A percentile compares a stretch with the other conserved stretches of the same genome.
These are phyloP conservation scores for Tineola bisselliella DNA, from an alignment of 2,888 invertebrate genomes.

Conservation along the genomic window DNA sequence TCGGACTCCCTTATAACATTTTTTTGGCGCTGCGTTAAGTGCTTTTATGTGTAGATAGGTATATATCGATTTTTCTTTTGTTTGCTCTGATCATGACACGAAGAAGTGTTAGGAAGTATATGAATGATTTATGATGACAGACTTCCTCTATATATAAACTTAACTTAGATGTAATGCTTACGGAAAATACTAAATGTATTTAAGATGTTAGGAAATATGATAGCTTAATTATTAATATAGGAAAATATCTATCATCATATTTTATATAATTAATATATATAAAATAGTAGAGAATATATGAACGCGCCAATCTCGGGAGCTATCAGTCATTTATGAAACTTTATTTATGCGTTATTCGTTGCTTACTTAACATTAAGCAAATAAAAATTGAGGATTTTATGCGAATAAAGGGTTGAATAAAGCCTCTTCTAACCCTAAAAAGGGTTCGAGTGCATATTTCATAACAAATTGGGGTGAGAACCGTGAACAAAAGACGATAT, in stretches of 20 bases:
- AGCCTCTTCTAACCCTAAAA: background rate
- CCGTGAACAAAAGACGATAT: background rate
- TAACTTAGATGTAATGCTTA: background rate
- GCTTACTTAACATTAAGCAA: no score
- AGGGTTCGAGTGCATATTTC: background rate
- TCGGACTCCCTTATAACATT: slow-evolving; percentile 29
- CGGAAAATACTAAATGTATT: background rate
- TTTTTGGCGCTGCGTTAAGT: slow-evolving; percentile 32
- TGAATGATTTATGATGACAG: slow-evolving; percentile 1
- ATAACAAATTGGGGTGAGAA: background rate
- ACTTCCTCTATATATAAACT: background rate
- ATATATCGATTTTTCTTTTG: slow-evolving; percentile 9
- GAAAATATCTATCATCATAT: no score
- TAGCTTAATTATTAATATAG: no score
- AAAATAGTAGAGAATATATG: no score
- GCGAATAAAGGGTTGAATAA: no score
- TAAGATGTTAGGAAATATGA: no score
- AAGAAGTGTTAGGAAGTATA: background rate
- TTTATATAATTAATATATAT: no score
- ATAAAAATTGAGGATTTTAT: no score
- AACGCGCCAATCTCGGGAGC: no score
- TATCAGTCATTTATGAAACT: no score
- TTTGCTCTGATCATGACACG: background rate
- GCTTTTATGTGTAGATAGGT: slow-evolving; percentile 8
- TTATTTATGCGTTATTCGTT: no score